Conservation (phyloP, 2,113 vertebrate species). For the Nanorana parkeri region DNA sequence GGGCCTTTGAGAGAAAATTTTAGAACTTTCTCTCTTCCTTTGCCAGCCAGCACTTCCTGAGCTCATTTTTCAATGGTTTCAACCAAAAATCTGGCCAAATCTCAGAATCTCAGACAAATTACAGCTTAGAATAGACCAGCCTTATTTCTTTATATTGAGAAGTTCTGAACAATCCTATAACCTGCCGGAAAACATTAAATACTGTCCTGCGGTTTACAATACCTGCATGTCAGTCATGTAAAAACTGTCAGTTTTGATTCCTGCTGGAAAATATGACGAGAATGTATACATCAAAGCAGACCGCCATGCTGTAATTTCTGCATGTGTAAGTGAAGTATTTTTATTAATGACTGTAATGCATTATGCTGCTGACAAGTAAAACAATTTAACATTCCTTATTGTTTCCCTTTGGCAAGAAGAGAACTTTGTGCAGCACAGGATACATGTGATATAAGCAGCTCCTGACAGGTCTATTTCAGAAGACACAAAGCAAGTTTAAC, state of each 20-base stretch:
- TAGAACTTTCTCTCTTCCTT: too few species aligned
- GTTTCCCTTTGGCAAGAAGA: constrained; percentile 34
- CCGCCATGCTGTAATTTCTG: not conserved
- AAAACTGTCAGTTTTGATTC: not conserved
- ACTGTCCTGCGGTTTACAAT: not conserved
- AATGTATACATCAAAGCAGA: constrained; percentile 2
- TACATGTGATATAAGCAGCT: not conserved
- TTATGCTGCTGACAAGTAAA: constrained; percentile 46
- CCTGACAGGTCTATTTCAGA: constrained; percentile 22
- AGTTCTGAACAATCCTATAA: too few species aligned
- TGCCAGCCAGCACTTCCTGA: too few species aligned
- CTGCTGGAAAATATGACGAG: not conserved
- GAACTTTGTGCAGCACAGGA: constrained; percentile 23
- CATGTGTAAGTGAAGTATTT: constrained; percentile 44
- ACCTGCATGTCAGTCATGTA: not conserved
- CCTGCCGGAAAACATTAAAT: too few species aligned
- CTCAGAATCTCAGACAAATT: too few species aligned
- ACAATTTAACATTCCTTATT: constrained; percentile 48
- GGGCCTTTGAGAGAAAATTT: too few species aligned
- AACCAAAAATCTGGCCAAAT: too few species aligned
- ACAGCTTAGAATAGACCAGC: too few species aligned
- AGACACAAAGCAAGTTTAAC: not conserved
- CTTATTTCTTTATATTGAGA: too few species aligned
- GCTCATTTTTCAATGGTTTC: too few species aligned
- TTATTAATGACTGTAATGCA: constrained; percentile 47